Conservation (phyloP, 1,140 invertebrate species). For the Conus ventricosus region DNA sequence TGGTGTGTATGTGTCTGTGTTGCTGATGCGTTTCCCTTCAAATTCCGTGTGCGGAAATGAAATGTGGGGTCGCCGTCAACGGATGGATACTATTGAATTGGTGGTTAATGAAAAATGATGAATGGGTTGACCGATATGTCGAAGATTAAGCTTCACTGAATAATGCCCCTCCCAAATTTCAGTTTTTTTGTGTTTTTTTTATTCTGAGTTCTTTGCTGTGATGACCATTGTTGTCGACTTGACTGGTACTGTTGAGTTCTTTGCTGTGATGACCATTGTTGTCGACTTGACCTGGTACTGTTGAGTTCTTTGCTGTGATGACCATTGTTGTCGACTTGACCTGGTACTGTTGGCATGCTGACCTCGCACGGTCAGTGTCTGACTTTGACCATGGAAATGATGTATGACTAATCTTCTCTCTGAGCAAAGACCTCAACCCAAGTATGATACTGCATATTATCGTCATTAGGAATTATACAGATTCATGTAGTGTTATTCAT, state of each 20-base stretch:
- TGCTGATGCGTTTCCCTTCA: no score
- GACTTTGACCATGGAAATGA: constrained; percentile 53
- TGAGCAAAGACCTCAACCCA: constrained; percentile 42
- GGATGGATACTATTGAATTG: no score
- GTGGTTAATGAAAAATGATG: no score
- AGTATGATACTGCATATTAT: no score
- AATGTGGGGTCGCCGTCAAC: no score
- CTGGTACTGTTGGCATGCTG: constrained; percentile 47
- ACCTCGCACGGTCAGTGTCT: background rate
- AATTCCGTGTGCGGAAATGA: no score
- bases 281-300: constrained; percentile 53
- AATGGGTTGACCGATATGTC: no score
- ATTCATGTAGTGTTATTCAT: no score
- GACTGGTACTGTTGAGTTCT: constrained; percentile 52
- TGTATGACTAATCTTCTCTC: constrained; percentile 58
- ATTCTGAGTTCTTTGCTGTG: constrained; percentile 36
- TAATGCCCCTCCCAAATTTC: no score
- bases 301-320: constrained; percentile 46
- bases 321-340: constrained; percentile 39
- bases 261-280: constrained; percentile 45
- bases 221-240: constrained; percentile 38
- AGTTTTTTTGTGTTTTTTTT: background rate
- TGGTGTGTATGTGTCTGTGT: no score
- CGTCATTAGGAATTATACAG: no score
- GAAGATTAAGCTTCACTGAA: no score